phyloP scores from a whole-genome alignment of 2,888 invertebrate species.

The Aphodius sticticus region DNA sequence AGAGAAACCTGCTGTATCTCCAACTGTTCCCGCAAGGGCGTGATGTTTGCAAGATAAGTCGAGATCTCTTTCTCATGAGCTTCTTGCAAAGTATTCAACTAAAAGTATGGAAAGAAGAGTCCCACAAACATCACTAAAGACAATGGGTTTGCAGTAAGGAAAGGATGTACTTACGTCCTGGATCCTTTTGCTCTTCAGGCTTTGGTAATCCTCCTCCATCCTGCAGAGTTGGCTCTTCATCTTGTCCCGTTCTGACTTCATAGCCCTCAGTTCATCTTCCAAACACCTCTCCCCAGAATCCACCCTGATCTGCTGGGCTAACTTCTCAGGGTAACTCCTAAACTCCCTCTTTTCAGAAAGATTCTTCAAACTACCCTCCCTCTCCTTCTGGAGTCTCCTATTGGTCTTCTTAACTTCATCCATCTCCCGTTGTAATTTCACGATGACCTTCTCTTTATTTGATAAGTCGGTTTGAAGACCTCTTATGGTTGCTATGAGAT shows the following conservation, averaged over 20 bases:
- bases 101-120: constrained; percentile 49
- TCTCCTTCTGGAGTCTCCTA: constrained; percentile 77
- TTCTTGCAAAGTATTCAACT: constrained; percentile 79
- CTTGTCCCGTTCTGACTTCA: constrained; percentile 68
- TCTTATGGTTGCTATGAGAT: constrained; percentile 80
- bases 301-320: constrained; percentile 50
- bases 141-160: constrained; percentile 4
- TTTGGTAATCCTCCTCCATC: constrained; percentile 77
- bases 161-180: constrained; percentile 73
- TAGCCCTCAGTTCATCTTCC: constrained; percentile 62
- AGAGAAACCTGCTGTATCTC: constrained; percentile 68
- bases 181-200: constrained; percentile 78
- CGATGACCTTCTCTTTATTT: constrained; percentile 76
- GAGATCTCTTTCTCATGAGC: constrained; percentile 77
- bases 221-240: constrained; percentile 65
- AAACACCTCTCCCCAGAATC: constrained; percentile 45
- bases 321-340: constrained; percentile 53
- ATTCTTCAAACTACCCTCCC: constrained; percentile 67
- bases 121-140: constrained; percentile 30
- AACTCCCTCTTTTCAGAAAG: constrained; percentile 56
- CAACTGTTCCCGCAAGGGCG: constrained; percentile 67
- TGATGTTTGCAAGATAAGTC: constrained; percentile 69
- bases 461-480: constrained; percentile 78
- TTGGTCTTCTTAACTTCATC: constrained; percentile 81
- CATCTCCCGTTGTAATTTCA: constrained; percentile 76